Percentiles rank a stretch among this genome's conserved stretches.
Conservation (phyloP, 2,797 vertebrate species). For the Parauchenoglanis ngamensis region DNA sequence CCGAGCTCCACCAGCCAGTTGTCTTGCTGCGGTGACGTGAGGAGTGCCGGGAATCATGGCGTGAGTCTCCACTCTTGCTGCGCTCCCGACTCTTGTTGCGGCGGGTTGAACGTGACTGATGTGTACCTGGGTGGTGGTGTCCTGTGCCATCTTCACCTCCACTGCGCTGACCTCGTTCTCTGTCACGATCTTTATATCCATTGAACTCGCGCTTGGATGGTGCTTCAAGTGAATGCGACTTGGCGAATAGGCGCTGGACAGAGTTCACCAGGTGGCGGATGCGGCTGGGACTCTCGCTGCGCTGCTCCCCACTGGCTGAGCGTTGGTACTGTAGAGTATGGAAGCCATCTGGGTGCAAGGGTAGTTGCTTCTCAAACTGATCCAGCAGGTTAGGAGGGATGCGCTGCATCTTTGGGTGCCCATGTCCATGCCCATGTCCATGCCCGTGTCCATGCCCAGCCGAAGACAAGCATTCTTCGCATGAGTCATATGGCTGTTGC, state of each 20-base stretch:
- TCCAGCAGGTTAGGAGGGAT: constrained; percentile 91
- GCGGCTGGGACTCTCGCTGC: constrained; percentile 96
- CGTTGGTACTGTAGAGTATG: constrained; percentile 97
- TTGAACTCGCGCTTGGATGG: constrained; percentile 94
- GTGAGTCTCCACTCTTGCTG: constrained; percentile 79
- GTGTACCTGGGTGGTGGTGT: constrained; percentile 82
- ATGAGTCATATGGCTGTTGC: constrained; percentile 89
- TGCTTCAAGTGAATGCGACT: constrained; percentile 96
- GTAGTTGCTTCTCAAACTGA: constrained; percentile 97
- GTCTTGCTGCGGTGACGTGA: constrained; percentile 80
- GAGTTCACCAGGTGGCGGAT: constrained; percentile 98
- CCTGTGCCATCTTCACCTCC: constrained; percentile 79
- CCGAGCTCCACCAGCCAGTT: constrained; percentile 98
- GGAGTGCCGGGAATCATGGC: constrained; percentile 70
- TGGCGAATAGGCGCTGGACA: constrained; percentile 97
- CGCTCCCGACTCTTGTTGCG: constrained; percentile 80
- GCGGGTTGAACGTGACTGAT: constrained; percentile 79
- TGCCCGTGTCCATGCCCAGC: constrained; percentile 51
- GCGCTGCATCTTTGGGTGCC: constrained; percentile 87
- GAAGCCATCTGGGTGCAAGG: constrained; percentile 96
- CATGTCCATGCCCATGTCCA: constrained; percentile 23
- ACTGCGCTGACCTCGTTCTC: constrained; percentile 75
- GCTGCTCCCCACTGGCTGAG: constrained; percentile 80
- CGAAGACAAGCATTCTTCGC: constrained; percentile 89
- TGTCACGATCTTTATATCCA: constrained; percentile 82